These are phyloP conservation scores for Ondatra zibethicus DNA, from an alignment of 2,113 vertebrate genomes.

Conservation along the genomic window DNA sequence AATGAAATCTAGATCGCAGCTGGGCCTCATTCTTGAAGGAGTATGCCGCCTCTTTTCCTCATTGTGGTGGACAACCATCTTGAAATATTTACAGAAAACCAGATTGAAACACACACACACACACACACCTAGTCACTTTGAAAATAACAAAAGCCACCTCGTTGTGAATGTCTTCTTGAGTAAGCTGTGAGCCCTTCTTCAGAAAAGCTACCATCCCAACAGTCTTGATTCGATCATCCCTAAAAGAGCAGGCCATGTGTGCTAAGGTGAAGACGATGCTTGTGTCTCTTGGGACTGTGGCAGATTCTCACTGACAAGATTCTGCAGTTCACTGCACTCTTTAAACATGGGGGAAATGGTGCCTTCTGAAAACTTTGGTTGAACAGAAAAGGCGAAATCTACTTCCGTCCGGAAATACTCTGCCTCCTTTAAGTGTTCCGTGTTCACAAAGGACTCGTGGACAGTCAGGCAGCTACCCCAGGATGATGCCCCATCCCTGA, in stretches of 20 bases:
- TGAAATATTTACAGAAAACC: conserved; percentile 85
- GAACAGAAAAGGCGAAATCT: conserved; percentile 25
- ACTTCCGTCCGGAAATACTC: not conserved
- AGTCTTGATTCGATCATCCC: conserved; percentile 79
- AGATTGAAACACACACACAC: not conserved
- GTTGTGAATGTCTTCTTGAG: conserved; percentile 68
- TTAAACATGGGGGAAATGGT: conserved; percentile 72
- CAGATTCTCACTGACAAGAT: conserved; percentile 86
- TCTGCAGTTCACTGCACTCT: conserved; percentile 83
- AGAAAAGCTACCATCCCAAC: conserved; percentile 57
- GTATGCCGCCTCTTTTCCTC: conserved; percentile 78
- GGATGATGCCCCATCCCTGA: conserved; percentile 2
- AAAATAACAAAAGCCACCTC: conserved; percentile 61
- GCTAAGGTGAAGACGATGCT: conserved; percentile 84
- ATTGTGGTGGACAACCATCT: conserved; percentile 80
- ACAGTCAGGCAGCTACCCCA: not conserved
- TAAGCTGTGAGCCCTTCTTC: conserved; percentile 32
- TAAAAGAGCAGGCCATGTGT: conserved; percentile 62
- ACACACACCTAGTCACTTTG: conserved; percentile 80
- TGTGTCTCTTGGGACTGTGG: conserved; percentile 87
- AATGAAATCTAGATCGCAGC: conserved; percentile 83
- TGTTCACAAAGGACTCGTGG: conserved; percentile 26
- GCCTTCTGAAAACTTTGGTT: conserved; percentile 48
- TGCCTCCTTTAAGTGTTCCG: conserved; percentile 28
- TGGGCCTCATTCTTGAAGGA: conserved; percentile 83